Percentiles rank a stretch among this genome's conserved stretches.
These are phyloP conservation scores for Anas capensis DNA, from an alignment of 2,797 vertebrate genomes.

Conservation along the genomic window DNA sequence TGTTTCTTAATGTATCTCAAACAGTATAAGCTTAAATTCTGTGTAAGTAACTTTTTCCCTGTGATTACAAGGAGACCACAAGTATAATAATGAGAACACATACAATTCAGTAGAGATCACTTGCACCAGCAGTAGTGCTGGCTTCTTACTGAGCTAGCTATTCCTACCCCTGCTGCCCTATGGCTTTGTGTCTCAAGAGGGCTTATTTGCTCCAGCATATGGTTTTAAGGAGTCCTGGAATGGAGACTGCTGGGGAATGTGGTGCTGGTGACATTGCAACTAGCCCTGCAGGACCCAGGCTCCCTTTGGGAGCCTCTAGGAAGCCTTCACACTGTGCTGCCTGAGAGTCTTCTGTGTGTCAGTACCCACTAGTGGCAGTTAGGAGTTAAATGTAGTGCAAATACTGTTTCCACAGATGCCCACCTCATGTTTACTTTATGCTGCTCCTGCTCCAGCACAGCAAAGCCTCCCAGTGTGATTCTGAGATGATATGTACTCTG, in stretches of 20 bases:
- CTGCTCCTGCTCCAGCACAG: background rate
- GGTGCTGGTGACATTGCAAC: background rate
- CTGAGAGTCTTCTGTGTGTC: background rate
- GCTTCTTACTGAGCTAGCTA: background rate
- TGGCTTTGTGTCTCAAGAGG: background rate
- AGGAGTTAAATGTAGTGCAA: background rate
- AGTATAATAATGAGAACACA: accelerated
- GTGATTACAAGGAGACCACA: background rate
- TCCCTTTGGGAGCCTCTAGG: background rate
- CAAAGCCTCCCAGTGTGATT: background rate
- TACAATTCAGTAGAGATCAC: background rate
- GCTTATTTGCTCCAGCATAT: background rate
- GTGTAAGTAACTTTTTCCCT: background rate
- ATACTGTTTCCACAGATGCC: background rate
- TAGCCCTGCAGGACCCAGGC: background rate
- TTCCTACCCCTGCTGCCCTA: background rate
- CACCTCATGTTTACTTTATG: background rate
- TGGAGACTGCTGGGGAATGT: background rate
- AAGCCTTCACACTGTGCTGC: background rate
- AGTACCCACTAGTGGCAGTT: background rate
- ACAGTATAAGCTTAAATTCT: background rate
- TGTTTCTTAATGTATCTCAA: background rate
- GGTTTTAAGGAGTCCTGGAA: background rate
- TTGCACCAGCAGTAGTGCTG: background rate
- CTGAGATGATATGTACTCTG: background rate